phyloP scores from a whole-genome alignment of 2,113 vertebrate species.

The Crotalus helleri region DNA sequence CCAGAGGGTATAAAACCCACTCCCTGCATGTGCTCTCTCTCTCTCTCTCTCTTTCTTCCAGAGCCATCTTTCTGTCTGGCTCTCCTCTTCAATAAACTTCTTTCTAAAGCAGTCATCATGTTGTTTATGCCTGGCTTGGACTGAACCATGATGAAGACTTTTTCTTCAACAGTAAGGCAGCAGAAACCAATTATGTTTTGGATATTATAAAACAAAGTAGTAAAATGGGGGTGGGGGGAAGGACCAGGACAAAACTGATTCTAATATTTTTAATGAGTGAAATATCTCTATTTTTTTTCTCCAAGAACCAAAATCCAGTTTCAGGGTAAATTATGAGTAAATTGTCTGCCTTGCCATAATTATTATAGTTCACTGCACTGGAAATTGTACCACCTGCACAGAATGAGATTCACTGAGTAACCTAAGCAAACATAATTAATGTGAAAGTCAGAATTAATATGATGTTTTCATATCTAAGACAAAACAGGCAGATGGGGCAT shows the following conservation, averaged over 20 bases:
- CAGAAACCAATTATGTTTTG: constrained; percentile 67
- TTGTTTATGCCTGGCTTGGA: too few relatives aligned
- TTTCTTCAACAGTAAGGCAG: constrained; percentile 35
- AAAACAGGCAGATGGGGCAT: constrained; percentile 64
- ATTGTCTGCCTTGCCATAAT: constrained; percentile 53
- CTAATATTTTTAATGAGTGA: constrained; percentile 65
- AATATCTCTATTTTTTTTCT: constrained; percentile 54
- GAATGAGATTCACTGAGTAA: constrained; percentile 51
- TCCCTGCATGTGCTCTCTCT: too few relatives aligned
- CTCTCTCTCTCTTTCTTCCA: too few relatives aligned
- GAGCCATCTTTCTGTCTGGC: too few relatives aligned
- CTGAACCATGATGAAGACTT: too few relatives aligned
- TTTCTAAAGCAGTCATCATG: too few relatives aligned
- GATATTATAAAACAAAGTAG: constrained; percentile 55
- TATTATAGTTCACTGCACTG: constrained; percentile 45
- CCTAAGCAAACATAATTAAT: constrained; percentile 66
- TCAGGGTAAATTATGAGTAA: constrained; percentile 66
- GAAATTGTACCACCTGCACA: constrained; percentile 58
- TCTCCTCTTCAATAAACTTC: too few relatives aligned
- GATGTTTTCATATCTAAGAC: constrained; percentile 67
- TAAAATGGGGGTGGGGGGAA: constrained; percentile 42
- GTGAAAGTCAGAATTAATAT: constrained; percentile 64
- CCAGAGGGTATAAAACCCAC: too few relatives aligned
- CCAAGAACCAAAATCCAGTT: constrained; percentile 53
- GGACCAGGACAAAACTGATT: constrained; percentile 59